Evolutionary conservation across 2,113 vertebrate species (phyloP).

Genomic region (Australoheros scitulus): DNA sequence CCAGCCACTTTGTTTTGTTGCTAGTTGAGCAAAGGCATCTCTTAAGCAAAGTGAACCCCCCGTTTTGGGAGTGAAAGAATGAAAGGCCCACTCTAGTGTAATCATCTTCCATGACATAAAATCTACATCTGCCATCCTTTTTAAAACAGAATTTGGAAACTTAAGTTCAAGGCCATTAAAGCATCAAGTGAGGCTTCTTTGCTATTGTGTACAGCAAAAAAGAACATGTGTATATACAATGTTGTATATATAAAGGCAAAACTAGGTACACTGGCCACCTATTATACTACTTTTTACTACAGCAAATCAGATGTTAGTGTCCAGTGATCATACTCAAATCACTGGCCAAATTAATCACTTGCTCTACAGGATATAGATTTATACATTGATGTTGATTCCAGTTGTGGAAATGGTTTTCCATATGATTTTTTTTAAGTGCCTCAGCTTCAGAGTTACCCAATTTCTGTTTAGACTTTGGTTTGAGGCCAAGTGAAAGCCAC

Average conservation of each 20-base stretch:
- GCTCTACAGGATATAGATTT: background rate
- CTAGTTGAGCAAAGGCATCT: slow-evolving; percentile 50
- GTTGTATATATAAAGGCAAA: background rate
- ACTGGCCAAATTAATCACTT: background rate
- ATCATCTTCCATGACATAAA: slow-evolving; percentile 58
- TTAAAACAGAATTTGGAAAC: slow-evolving; percentile 32
- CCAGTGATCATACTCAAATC: background rate
- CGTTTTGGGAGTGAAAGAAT: slow-evolving; percentile 41
- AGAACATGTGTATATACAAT: background rate
- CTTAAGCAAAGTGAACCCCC: slow-evolving; percentile 57
- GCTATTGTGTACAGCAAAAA: background rate
- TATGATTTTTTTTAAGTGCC: background rate
- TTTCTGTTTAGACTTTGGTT: background rate
- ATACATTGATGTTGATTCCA: background rate
- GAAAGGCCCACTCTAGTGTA: slow-evolving; percentile 54
- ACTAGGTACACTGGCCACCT: background rate
- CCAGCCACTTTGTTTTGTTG: slow-evolving; percentile 61
- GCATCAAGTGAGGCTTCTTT: slow-evolving; percentile 22
- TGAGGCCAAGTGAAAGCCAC: slow-evolving; percentile 11
- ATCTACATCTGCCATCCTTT: slow-evolving; percentile 33
- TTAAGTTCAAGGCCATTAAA: slow-evolving; percentile 30
- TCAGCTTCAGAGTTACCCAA: background rate
- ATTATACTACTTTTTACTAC: background rate
- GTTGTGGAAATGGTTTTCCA: background rate
- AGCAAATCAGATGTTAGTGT: background rate